Conservation (phyloP, 2,888 invertebrate genomes). For the Zaprionus lineosus region DNA sequence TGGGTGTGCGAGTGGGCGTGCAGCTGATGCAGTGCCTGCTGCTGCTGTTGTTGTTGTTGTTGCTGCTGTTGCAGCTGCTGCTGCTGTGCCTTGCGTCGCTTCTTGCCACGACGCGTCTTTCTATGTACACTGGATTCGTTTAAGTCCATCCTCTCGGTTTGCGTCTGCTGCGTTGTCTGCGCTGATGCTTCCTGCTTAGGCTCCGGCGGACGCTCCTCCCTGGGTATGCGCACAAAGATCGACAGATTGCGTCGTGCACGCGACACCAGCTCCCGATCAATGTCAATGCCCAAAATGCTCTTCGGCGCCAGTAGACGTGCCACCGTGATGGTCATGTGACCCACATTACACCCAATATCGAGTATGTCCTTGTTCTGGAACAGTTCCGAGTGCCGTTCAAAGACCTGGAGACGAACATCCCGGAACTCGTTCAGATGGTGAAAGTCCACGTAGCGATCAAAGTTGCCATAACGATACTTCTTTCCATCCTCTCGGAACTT, state of each 20-base stretch:
- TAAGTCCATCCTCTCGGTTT: slow-evolving; percentile 14
- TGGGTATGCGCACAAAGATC: slow-evolving; percentile 81
- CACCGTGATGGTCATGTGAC: slow-evolving; percentile 95
- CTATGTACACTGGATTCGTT: slow-evolving; percentile 34
- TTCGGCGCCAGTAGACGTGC: slow-evolving; percentile 93
- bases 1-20: slow-evolving; percentile 7
- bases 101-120: slow-evolving; percentile 68
- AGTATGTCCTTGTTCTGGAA: slow-evolving; percentile 95
- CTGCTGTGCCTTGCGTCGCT: slow-evolving; percentile 40
- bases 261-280: slow-evolving; percentile 92
- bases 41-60: slow-evolving; percentile 21
- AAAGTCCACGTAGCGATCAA: slow-evolving; percentile 98
- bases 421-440: slow-evolving; percentile 91
- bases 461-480: slow-evolving; percentile 97
- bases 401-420: slow-evolving; percentile 92
- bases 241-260: slow-evolving; percentile 82
- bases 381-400: slow-evolving; percentile 90
- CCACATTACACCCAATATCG: slow-evolving; percentile 99
- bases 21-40: slow-evolving; percentile 24
- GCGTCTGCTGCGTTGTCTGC: slow-evolving; percentile 1
- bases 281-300: slow-evolving; percentile 96
- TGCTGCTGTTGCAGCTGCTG: slow-evolving; percentile 7
- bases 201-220: slow-evolving; percentile 28
- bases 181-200: slow-evolving; percentile 25
- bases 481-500: slow-evolving; percentile 89